A percentile compares a stretch with the other conserved stretches of the same genome.
Conservation (phyloP, 1,140 invertebrate genomes). For the Achroia grisella region DNA sequence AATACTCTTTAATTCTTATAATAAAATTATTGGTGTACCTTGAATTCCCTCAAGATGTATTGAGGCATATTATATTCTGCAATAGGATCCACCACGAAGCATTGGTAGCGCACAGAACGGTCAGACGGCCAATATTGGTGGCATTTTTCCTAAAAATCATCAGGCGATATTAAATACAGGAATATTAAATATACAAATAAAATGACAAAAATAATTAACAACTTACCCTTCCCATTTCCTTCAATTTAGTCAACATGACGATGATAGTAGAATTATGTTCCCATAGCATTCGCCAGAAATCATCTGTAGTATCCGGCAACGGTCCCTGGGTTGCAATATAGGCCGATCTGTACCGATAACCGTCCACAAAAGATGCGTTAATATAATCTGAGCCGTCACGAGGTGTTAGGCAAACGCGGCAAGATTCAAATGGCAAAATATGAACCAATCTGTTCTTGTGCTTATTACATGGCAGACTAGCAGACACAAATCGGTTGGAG, state of each 20-base stretch:
- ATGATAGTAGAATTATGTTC: slow-evolving; percentile 99
- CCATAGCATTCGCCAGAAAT: slow-evolving; percentile 99
- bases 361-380: slow-evolving; percentile 98
- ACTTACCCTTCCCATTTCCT: slow-evolving; percentile 95
- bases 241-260: slow-evolving; percentile 98
- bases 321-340: slow-evolving; percentile 99
- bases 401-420: slow-evolving; percentile 93
- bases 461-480: slow-evolving; percentile 97
- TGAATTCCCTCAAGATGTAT: slow-evolving; percentile 98
- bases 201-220: slow-evolving; percentile 1
- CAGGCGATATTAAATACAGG: slow-evolving; percentile 4
- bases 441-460: slow-evolving; percentile 98
- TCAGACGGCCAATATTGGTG: slow-evolving; percentile 99
- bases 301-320: slow-evolving; percentile 94
- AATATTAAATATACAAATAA: slow-evolving; percentile 8
- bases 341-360: slow-evolving; percentile 91
- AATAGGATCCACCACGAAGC: slow-evolving; percentile 98
- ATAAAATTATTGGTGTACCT: slow-evolving; percentile 74
- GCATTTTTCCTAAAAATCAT: slow-evolving; percentile 89
- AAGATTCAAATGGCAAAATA: slow-evolving; percentile 97
- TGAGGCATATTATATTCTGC: slow-evolving; percentile 99
- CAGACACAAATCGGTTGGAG: slow-evolving; percentile 94
- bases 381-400: slow-evolving; percentile 99
- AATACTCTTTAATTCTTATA: not conserved
- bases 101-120: slow-evolving; percentile 95